Percentiles rank a stretch among this genome's conserved stretches.
Conservation (phyloP, 2,113 vertebrate species). For the Gymnocephalus cernua region DNA sequence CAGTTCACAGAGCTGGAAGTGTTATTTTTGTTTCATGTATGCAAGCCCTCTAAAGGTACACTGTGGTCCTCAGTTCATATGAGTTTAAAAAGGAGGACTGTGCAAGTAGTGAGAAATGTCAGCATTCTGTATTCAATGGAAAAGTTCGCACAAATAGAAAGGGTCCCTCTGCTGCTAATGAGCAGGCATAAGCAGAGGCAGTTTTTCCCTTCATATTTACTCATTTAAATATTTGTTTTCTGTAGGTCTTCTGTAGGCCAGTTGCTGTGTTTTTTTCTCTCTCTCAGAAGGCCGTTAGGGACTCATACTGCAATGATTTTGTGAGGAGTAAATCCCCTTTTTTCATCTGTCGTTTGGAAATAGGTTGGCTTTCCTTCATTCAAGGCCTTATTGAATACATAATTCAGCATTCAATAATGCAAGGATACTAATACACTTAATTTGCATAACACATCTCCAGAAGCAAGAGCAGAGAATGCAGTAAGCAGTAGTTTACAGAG, state of each 20-base stretch:
- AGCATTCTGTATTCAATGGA: background rate
- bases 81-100: background rate
- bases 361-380: background rate
- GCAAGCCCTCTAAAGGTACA: background rate
- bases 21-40: background rate
- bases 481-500: slow-evolving; percentile 5
- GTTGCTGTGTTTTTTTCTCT: background rate
- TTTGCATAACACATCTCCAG: background rate
- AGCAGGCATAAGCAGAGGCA: background rate
- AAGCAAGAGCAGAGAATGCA: background rate
- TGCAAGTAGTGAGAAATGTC: background rate
- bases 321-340: background rate
- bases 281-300: background rate
- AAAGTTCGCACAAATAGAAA: background rate
- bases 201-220: background rate
- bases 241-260: background rate
- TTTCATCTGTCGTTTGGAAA: background rate
- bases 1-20: background rate
- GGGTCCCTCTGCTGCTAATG: background rate
- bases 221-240: no score
- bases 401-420: background rate
- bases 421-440: background rate
- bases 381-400: background rate
- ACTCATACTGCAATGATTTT: background rate
- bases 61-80: background rate